These are phyloP conservation scores for Xyrichtys novacula DNA, from an alignment of 2,797 vertebrate genomes.

Conservation along the genomic window DNA sequence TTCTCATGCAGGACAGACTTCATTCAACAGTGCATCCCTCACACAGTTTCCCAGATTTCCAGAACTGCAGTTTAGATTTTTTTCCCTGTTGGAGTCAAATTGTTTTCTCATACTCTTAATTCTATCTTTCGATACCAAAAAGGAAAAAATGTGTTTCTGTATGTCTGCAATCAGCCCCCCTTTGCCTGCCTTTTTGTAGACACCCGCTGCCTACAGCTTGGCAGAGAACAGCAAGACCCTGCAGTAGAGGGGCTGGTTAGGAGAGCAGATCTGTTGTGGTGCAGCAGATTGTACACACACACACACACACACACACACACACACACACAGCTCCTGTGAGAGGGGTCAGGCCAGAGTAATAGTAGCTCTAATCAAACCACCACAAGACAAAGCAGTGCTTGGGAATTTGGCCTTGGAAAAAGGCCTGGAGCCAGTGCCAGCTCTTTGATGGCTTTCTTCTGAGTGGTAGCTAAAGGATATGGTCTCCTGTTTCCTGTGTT, in stretches of 20 bases:
- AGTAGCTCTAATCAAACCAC: constrained; percentile 68
- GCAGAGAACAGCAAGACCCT: constrained; percentile 36
- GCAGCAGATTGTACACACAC: constrained; percentile 38
- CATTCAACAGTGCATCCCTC: too few relatives aligned
- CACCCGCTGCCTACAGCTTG: constrained; percentile 34
- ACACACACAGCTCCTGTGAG: constrained; percentile 39
- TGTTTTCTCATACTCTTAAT: background rate
- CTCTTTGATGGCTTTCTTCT: constrained; percentile 78
- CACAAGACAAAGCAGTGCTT: constrained; percentile 62
- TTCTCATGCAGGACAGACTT: too few relatives aligned
- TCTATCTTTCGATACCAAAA: constrained; percentile 20
- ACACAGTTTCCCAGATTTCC: too few relatives aligned
- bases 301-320: constrained; percentile 16
- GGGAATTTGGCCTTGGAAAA: constrained; percentile 71
- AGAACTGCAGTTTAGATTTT: too few relatives aligned
- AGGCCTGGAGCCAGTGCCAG: constrained; percentile 65
- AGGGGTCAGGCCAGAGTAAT: constrained; percentile 55
- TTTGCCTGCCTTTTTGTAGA: constrained; percentile 13
- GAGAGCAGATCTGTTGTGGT: constrained; percentile 39
- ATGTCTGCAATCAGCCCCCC: constrained; percentile 6
- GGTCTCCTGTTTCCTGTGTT: constrained; percentile 77
- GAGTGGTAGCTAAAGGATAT: constrained; percentile 79
- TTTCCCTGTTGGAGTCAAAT: background rate
- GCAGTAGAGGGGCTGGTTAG: constrained; percentile 50
- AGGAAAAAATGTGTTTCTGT: constrained; percentile 9